Conservation (phyloP, 2,888 invertebrate species). For the Troides helena region DNA sequence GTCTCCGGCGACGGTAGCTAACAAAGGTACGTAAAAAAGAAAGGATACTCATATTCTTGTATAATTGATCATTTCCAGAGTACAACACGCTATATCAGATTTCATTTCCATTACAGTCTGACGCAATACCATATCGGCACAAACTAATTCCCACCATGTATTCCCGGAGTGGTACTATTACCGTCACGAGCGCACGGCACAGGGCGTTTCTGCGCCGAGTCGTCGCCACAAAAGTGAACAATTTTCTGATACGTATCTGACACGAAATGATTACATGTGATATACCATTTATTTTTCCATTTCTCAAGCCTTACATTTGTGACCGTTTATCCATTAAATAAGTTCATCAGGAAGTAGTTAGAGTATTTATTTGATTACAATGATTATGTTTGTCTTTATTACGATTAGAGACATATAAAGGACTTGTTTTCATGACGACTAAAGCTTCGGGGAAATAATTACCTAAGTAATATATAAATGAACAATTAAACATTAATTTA, state of each 20-base stretch:
- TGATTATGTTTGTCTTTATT: neutral
- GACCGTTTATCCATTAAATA: slow-evolving; percentile 3
- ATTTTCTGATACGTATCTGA: slow-evolving; percentile 76
- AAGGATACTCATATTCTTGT: neutral
- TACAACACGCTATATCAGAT: slow-evolving; percentile 24
- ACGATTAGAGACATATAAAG: no score
- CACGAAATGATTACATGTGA: slow-evolving; percentile 71
- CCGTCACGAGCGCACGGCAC: slow-evolving; percentile 50
- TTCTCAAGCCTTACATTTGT: slow-evolving; percentile 46
- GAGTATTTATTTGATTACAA: slow-evolving; percentile 18
- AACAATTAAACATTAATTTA: no score
- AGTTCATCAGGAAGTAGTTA: slow-evolving; percentile 16
- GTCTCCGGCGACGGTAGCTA: no score
- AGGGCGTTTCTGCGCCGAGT: slow-evolving; percentile 53
- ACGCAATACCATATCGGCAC: slow-evolving; percentile 15
- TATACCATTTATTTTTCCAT: slow-evolving; percentile 74
- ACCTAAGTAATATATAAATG: no score
- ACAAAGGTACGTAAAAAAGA: neutral
- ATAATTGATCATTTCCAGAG: slow-evolving; percentile 19
- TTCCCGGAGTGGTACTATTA: slow-evolving; percentile 46
- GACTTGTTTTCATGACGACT: no score
- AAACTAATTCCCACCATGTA: slow-evolving; percentile 31
- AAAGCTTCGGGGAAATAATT: no score
- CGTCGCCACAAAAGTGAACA: slow-evolving; percentile 69
- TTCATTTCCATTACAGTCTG: slow-evolving; percentile 27